Base-by-base conservation (phyloP, 1,140 invertebrate genomes). In the Eriosoma lanigerum region DNA sequence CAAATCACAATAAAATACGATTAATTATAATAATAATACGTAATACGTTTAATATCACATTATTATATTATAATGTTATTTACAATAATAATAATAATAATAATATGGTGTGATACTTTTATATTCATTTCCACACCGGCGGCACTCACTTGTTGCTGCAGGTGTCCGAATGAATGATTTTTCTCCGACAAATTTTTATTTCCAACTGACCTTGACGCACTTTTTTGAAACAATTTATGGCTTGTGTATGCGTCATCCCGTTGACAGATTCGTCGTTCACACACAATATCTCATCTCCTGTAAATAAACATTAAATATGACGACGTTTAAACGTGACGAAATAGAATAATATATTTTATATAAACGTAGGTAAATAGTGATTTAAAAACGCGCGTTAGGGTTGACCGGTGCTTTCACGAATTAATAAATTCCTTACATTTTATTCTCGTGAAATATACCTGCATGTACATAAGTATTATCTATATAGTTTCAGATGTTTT, bases 251-350 rank as follows among this genome's bases (percentile, higher is more conserved):
- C 0, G 91, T 92, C 80, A 92, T 87, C 1, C 92, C 92, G 76
- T 89, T 88, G 32, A 94, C 87, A 19, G 89, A 85, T 83, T 90
- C 88, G 1, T 91, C 91, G 85, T 94, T 94, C 32, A 95, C 88
- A 70, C 90, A 90, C 44, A 94, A 83, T 78, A 95, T 93, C 86
- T 95, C 93, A 86, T 95, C 93, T 83, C 91, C 91, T 92, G 38
- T 19, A 58, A 62, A 76, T 9, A 60, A 8, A 6, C 3, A 21
- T 21, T 6, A 13, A 6, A 54, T 2, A 3, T 38, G 19, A 38
- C 0, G 19, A 6, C 24, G 3, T 60, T 26, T 29, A 26, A 60
- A 19, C 15, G 21, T 24, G 24, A 58, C 21, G 56, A 6, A 26
- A 24, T 1, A 58, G 9, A 1, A 13, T 58, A 24, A 21, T 24